Base-by-base conservation (phyloP, 1,140 invertebrate species). In the Agrilus planipennis region DNA sequence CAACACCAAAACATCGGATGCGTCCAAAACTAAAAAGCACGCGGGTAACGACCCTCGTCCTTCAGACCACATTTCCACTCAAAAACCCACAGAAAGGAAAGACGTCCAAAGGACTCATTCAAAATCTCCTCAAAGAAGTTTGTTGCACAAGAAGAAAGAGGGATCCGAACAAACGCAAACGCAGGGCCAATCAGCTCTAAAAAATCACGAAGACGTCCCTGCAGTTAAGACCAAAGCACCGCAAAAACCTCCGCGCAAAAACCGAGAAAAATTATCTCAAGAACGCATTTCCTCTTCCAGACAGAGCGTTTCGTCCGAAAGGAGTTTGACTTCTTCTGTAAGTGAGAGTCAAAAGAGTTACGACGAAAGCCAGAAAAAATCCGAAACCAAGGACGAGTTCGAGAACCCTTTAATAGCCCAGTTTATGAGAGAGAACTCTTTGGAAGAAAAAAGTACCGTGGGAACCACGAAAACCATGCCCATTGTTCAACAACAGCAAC, bases 1-100 rank as follows among this genome's bases (percentile, higher is more conserved):
- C 12, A 72, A 70, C 40, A 62, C 64, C 3, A 53, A 44, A 30
- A 15, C 39, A 12, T 12, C 32, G n/a, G 39, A 49, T 15, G 57
- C 29, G 49, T 53, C 16, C 54, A 44, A 67, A 25, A 46, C 59
- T 7, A 45, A 38, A 29, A 23, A 11, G 10, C 29, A 10, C 10
- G 10, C 9, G 7, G 15, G 7, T 7, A 44, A 40, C 2, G 9
- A 25, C 17, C 3, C 4, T 12, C 23, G 12, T n/a, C n/a, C n/a
- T n/a, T n/a, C n/a, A n/a, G n/a, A n/a, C n/a, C n/a, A n/a, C n/a
- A n/a, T n/a, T n/a, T n/a, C n/a, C n/a, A n/a, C n/a, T n/a, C n/a
- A n/a, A n/a, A n/a, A n/a, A n/a, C n/a, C n/a, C n/a, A n/a, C n/a
- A n/a, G n/a, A n/a, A n/a, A n/a, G n/a, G n/a, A n/a, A n/a, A n/a